Evolutionary conservation across 1,140 invertebrate genomes (phyloP).

Genomic region (Rhizoglyphus robini): DNA sequence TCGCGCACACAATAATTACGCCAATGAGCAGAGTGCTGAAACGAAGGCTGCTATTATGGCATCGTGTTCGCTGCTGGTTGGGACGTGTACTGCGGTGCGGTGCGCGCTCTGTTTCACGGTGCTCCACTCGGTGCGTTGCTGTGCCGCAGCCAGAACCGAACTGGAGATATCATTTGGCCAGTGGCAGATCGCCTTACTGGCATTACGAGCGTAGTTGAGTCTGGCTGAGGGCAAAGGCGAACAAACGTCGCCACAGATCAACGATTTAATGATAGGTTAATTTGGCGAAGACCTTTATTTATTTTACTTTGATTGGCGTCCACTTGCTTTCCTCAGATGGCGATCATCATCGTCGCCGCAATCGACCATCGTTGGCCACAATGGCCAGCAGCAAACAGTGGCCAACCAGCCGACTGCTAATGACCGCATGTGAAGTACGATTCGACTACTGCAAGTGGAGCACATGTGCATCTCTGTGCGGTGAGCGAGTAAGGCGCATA

Average conservation of each 20-base stretch:
- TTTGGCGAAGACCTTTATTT: conserved; percentile 11
- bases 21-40: conserved; percentile 1
- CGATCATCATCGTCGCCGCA: background rate
- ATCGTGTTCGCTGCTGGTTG: background rate
- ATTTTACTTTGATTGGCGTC: conserved; percentile 14
- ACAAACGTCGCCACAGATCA: conserved; percentile 13
- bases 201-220: background rate
- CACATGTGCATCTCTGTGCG: background rate
- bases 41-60: conserved; percentile 9
- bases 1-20: conserved; percentile 8
- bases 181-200: background rate
- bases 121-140: background rate
- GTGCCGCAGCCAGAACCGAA: background rate
- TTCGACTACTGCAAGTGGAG: background rate
- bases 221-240: background rate
- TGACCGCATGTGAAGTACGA: background rate
- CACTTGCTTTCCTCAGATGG: background rate
- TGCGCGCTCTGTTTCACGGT: background rate
- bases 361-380: background rate
- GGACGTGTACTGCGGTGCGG: background rate
- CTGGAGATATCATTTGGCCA: conserved; percentile 8
- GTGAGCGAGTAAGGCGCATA: no score
- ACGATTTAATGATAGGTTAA: conserved; percentile 15
- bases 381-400: background rate
- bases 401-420: background rate